A percentile compares a stretch with the other conserved stretches of the same genome.
phyloP scores from a whole-genome alignment of 2,888 invertebrate genomes.

The Chelonus formosanus region DNA sequence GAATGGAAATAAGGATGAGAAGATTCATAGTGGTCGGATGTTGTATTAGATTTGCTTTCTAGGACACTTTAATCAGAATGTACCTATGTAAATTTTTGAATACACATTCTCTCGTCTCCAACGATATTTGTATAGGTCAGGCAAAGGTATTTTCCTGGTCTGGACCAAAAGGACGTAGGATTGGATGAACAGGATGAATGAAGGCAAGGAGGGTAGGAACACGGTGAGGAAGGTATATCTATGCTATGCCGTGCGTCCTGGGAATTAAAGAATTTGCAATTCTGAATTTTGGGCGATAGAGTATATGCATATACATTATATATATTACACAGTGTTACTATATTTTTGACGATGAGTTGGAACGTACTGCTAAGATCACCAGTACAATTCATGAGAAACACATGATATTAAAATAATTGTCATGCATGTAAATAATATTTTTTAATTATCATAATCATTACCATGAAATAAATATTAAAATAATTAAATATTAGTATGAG shows the following conservation, averaged over 20 bases:
- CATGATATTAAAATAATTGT: too few species aligned
- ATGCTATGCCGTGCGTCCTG: slow-evolving; percentile 48
- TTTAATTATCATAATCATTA: too few species aligned
- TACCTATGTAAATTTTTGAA: slow-evolving; percentile 67
- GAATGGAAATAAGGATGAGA: too few species aligned
- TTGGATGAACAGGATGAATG: slow-evolving; percentile 13
- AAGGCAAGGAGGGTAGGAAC: slow-evolving; percentile 20
- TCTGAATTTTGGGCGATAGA: slow-evolving; percentile 53
- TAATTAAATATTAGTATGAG: too few species aligned
- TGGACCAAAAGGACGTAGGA: slow-evolving; percentile 42
- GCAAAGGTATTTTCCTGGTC: slow-evolving; percentile 61
- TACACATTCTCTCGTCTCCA: slow-evolving; percentile 61
- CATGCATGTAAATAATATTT: too few species aligned
- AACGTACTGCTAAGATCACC: too few species aligned
- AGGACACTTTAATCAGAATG: slow-evolving; percentile 66
- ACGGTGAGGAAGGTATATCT: neutral
- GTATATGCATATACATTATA: slow-evolving; percentile 28
- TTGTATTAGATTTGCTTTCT: slow-evolving; percentile 65
- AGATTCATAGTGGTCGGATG: slow-evolving; percentile 25
- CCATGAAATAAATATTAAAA: too few species aligned
- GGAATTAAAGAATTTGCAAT: slow-evolving; percentile 66
- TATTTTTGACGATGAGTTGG: slow-evolving; percentile 19
- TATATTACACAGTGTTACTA: slow-evolving; percentile 2
- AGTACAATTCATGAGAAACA: too few species aligned
- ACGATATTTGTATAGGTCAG: slow-evolving; percentile 65